Percentiles rank a stretch among this genome's conserved stretches.
Conservation (phyloP, 2,797 vertebrate species). For the Emydoidea blandingii region DNA sequence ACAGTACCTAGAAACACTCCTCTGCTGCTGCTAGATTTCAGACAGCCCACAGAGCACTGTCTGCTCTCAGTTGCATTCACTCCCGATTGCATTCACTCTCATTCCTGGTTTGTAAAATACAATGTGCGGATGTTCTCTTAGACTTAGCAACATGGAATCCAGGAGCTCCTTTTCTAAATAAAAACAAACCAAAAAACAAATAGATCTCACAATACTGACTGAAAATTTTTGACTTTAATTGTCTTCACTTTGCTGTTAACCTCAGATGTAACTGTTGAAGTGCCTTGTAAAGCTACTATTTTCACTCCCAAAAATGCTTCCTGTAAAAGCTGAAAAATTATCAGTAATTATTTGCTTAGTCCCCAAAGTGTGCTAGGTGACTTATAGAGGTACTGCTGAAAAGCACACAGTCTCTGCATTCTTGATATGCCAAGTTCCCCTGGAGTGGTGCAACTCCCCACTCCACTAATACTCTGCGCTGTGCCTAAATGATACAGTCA, state of each 20-base stretch:
- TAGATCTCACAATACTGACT: background rate
- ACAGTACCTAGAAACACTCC: background rate
- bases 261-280: background rate
- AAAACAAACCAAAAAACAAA: constrained; percentile 14
- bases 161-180: background rate
- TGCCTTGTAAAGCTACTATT: background rate
- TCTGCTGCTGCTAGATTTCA: constrained; percentile 8
- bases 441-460: background rate
- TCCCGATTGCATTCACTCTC: background rate
- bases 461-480: background rate
- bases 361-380: background rate
- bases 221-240: background rate
- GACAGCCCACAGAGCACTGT: background rate
- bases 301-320: background rate
- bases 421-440: background rate
- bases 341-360: background rate
- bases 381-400: background rate
- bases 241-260: background rate
- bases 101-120: background rate
- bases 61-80: background rate
- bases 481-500: background rate
- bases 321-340: background rate
- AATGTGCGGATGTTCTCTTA: background rate
- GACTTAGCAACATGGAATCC: background rate
- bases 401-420: background rate